phyloP scores from a whole-genome alignment of 30 jellyfish, hydroid and myxozoan species.

The Cassiopea andromeda region DNA sequence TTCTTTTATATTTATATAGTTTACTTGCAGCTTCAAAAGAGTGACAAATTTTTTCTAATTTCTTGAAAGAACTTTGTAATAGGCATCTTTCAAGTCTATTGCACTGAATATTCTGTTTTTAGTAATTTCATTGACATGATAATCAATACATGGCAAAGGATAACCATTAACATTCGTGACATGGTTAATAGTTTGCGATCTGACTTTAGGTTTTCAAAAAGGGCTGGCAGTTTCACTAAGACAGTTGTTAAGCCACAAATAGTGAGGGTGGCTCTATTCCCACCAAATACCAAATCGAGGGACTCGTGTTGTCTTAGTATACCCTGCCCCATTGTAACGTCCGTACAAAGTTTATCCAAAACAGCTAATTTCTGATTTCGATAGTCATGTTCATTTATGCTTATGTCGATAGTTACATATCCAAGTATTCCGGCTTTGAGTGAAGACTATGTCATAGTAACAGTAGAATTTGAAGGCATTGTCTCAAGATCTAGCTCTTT shows the following conservation, averaged over 20 bases:
- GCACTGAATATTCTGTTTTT: slow-evolving; percentile 29
- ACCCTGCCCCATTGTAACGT: slow-evolving; percentile 48
- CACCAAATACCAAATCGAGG: slow-evolving; percentile 2
- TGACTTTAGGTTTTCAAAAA: slow-evolving; percentile 54
- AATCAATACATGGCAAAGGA: slow-evolving; percentile 45
- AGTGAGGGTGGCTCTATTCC: slow-evolving; percentile 25
- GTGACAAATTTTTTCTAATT: slow-evolving; percentile 11
- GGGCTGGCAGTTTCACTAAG: slow-evolving; percentile 29
- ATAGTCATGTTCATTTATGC: background rate
- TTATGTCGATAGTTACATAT: background rate
- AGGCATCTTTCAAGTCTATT: slow-evolving; percentile 52
- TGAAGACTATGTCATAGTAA: slow-evolving; percentile 43
- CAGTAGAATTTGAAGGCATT: slow-evolving; percentile 3
- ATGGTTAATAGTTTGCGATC: slow-evolving; percentile 47
- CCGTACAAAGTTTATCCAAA: slow-evolving; percentile 27
- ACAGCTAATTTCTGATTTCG: background rate
- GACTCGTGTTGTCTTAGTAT: slow-evolving; percentile 30
- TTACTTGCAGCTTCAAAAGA: slow-evolving; percentile 42
- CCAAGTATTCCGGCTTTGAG: slow-evolving; percentile 28
- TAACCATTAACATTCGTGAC: slow-evolving; percentile 66
- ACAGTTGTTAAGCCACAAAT: slow-evolving; percentile 47
- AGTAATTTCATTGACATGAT: background rate
- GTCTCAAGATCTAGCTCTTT: background rate
- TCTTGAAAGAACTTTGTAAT: slow-evolving; percentile 46
- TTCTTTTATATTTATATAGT: slow-evolving; percentile 35